Evolutionary conservation across 2,888 invertebrate genomes (phyloP), one percentile per base, ranked within the genome.

Genomic region (Carterocephalus palaemon): DNA sequence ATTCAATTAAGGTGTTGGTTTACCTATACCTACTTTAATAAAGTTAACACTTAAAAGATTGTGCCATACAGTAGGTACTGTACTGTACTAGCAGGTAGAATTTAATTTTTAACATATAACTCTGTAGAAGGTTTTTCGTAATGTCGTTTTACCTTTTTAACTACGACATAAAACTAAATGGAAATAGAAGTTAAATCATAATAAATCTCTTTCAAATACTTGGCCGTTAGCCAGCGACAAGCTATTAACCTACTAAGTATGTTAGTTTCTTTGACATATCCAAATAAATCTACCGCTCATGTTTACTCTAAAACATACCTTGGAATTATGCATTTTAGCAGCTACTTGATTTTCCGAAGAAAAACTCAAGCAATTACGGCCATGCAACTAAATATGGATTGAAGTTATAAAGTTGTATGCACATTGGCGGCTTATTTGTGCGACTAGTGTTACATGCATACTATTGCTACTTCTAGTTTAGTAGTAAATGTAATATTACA

Each of bases 211-310:
- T 32, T 38, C 24, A 23, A 40, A 40, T 40, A 31, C 24, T 12
- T n/a, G 12, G 31, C 32, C 45, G 37, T 32, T 38, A 45, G 7
- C 23, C 37, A 37, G 19, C 43, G 16, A n/a, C 13, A 13, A 38
- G 37, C 37, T 31, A 45, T 45, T 45, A 38, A 45, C 45, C 45
- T 38, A 45, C 31, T 32, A 45, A 45, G 24, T 31, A 17, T 38
- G 23, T 41, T 20, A 12, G 16, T 40, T 24, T 24, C 19, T 24
- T 45, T 38, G 31, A 24, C 45, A 37, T 45, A 45, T 24, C 31
- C 31, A 45, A 45, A 45, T 45, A 45, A 45, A 45, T 45, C 45
- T 45, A 36, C 17, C 16, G 23, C 36, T n/a, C 9, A 29, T 38
- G 22, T 19, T 29, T 38, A 20, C 4, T 24, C 15, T 37, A 26